These are phyloP conservation scores for Tiaroga cobitis DNA, from an alignment of 2,797 vertebrate species.

Conservation along the genomic window DNA sequence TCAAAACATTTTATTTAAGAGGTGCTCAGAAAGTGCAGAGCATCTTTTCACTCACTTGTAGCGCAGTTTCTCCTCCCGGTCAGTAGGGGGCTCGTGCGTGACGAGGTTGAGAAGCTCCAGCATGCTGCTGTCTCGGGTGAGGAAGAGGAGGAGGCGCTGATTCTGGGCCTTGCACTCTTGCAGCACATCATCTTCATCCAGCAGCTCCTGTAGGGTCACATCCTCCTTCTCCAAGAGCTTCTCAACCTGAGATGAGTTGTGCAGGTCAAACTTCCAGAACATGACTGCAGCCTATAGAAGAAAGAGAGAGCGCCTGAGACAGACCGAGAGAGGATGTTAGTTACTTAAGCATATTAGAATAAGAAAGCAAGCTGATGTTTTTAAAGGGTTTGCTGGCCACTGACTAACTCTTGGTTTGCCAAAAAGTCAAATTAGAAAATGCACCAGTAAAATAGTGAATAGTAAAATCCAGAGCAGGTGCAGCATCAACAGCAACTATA, in stretches of 20 bases:
- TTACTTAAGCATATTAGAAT: neutral
- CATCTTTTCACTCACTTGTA: conserved; percentile 83
- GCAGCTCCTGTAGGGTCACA: conserved; percentile 90
- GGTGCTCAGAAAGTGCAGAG: neutral
- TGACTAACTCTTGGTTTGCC: neutral
- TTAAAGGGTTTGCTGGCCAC: neutral
- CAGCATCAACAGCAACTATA: neutral
- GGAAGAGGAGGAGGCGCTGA: conserved; percentile 91
- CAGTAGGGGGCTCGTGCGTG: conserved; percentile 89
- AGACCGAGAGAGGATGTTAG: conserved; percentile 43
- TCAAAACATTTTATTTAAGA: neutral
- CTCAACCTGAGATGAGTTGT: conserved; percentile 94
- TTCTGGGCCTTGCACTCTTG: conserved; percentile 99
- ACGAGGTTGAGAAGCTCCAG: conserved; percentile 92
- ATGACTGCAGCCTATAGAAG: conserved; percentile 78
- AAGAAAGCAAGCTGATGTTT: neutral
- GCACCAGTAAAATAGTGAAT: neutral
- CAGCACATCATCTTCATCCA: conserved; percentile 96
- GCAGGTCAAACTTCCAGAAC: conserved; percentile 99
- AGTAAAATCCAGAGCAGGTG: neutral
- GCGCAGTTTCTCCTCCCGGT: conserved; percentile 94
- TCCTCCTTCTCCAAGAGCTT: conserved; percentile 96
- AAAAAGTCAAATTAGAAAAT: neutral
- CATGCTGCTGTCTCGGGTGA: conserved; percentile 91
- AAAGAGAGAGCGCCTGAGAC: conserved; percentile 63